These are phyloP conservation scores for Pammene fasciana DNA, from an alignment of 2,888 invertebrate genomes.

Conservation along the genomic window DNA sequence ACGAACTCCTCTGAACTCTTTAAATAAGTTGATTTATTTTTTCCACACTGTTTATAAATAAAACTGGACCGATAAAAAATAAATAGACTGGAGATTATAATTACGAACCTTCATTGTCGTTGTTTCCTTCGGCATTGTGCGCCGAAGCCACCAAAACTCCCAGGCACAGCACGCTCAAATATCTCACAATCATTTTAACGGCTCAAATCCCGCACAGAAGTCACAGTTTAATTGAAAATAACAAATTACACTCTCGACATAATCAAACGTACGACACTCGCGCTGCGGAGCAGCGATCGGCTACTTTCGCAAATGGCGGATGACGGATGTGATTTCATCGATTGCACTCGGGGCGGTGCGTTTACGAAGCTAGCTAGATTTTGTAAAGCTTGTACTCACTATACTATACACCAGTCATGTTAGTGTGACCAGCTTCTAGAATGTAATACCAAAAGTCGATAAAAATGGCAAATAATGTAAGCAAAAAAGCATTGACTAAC, in stretches of 20 bases:
- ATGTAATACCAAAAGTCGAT: no score
- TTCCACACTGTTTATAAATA: constrained; percentile 41
- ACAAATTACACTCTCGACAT: constrained; percentile 78
- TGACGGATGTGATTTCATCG: constrained; percentile 82
- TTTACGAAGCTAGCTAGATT: constrained; percentile 60
- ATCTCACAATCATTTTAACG: constrained; percentile 83
- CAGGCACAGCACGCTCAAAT: constrained; percentile 77
- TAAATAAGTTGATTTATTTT: constrained; percentile 23
- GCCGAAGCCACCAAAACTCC: constrained; percentile 79
- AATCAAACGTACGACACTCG: constrained; percentile 69
- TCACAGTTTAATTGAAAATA: constrained; percentile 74
- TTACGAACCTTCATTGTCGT: constrained; percentile 80
- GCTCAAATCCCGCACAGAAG: constrained; percentile 71
- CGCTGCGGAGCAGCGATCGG: constrained; percentile 75
- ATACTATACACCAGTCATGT: neutral
- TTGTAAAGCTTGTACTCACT: constrained; percentile 32
- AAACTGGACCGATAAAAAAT: constrained; percentile 55
- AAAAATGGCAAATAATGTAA: no score
- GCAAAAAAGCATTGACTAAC: no score
- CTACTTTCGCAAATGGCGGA: constrained; percentile 81
- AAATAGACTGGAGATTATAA: constrained; percentile 55
- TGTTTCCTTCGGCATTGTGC: constrained; percentile 74
- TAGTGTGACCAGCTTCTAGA: constrained; percentile 30
- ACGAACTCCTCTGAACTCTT: constrained; percentile 13
- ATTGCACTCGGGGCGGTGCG: constrained; percentile 70